Percentiles rank a stretch among this genome's conserved stretches.
These are phyloP conservation scores for Apteryx mantelli DNA, from an alignment of 2,113 vertebrate genomes.

Conservation along the genomic window DNA sequence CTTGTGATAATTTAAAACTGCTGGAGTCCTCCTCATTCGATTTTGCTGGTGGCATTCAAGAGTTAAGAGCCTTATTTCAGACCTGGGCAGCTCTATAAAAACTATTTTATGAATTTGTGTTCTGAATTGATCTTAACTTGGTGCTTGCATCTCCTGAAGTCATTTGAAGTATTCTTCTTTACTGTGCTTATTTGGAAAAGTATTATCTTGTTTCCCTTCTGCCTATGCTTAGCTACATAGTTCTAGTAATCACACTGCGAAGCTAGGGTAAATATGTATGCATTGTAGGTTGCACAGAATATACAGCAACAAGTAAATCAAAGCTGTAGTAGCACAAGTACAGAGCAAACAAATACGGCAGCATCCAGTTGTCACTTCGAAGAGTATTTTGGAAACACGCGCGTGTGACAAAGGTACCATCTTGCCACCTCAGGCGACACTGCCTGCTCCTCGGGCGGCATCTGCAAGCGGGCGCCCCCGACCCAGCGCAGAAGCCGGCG, in stretches of 20 bases:
- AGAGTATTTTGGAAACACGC: fast-evolving
- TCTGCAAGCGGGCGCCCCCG: neutral
- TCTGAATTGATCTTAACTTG: neutral
- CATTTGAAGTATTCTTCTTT: neutral
- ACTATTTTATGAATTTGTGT: neutral
- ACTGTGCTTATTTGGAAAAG: neutral
- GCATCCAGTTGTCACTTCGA: neutral
- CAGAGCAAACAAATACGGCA: neutral
- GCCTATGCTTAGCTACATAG: neutral
- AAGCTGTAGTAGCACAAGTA: neutral
- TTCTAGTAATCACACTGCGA: neutral
- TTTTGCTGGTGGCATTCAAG: neutral
- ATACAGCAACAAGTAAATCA: neutral
- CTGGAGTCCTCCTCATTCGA: neutral
- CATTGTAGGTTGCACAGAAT: fast-evolving
- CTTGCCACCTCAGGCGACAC: neutral
- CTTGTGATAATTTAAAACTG: neutral
- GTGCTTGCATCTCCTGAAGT: neutral
- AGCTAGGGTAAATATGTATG: fast-evolving
- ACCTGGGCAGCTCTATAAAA: neutral
- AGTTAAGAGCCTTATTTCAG: neutral
- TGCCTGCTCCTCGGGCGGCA: fast-evolving
- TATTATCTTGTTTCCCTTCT: neutral
- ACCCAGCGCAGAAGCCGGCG: neutral
- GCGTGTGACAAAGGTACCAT: fast-evolving